Percentiles rank a stretch among this genome's conserved stretches.
Evolutionary conservation across 2,797 vertebrate genomes (phyloP).

Genomic region (Paratrypauchen microcephalus): DNA sequence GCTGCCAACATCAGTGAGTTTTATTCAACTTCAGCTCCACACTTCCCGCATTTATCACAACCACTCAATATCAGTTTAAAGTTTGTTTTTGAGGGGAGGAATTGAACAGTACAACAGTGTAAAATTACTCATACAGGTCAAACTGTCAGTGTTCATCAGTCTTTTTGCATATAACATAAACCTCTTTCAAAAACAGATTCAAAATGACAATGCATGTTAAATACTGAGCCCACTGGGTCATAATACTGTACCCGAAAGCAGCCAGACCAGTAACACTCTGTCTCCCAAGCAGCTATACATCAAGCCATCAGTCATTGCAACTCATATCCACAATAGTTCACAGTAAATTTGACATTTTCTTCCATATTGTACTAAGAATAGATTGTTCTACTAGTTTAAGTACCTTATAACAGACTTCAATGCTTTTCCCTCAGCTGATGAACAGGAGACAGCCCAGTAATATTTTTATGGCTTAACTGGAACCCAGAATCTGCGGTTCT

Average conservation of each 20-base stretch:
- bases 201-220: slow-evolving; percentile 65
- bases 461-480: slow-evolving; percentile 74
- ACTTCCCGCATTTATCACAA: slow-evolving; percentile 71
- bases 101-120: slow-evolving; percentile 64
- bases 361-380: slow-evolving; percentile 47
- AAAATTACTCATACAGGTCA: slow-evolving; percentile 65
- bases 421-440: slow-evolving; percentile 30
- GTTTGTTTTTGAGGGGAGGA: slow-evolving; percentile 70
- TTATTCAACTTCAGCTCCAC: slow-evolving; percentile 80
- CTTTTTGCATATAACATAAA: slow-evolving; percentile 74
- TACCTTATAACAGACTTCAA: slow-evolving; percentile 28
- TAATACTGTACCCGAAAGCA: slow-evolving; percentile 62
- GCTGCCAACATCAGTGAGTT: slow-evolving; percentile 80
- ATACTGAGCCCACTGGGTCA: slow-evolving; percentile 58
- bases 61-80: slow-evolving; percentile 67
- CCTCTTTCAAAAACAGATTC: slow-evolving; percentile 61
- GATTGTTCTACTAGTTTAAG: slow-evolving; percentile 44
- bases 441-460: slow-evolving; percentile 50
- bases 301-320: slow-evolving; percentile 45
- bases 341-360: slow-evolving; percentile 58
- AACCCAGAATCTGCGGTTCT: slow-evolving; percentile 46
- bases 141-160: slow-evolving; percentile 53
- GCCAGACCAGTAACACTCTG: slow-evolving; percentile 41
- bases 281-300: slow-evolving; percentile 41
- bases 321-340: slow-evolving; percentile 52